A percentile compares a stretch with the other conserved stretches of the same genome.
These are phyloP conservation scores for Drosophila simulans DNA, from an alignment of 1,140 invertebrate genomes.

Conservation along the genomic window DNA sequence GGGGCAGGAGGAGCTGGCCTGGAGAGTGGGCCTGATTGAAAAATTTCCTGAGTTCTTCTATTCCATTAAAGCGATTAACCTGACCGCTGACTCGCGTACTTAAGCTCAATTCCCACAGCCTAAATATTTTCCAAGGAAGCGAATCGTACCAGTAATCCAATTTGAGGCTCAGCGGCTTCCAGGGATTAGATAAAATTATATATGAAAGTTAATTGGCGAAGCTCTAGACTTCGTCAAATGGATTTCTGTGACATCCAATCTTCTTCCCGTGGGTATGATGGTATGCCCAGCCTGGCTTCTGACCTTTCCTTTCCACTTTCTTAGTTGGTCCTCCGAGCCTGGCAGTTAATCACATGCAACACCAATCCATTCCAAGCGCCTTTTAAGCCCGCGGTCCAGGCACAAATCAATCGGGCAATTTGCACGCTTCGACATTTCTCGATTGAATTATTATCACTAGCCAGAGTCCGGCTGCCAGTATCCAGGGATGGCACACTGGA, in stretches of 20 bases:
- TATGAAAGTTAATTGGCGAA: too few species aligned
- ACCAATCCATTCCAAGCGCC: slow-evolving; percentile 78
- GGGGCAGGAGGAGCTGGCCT: background rate
- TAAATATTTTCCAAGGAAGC: background rate
- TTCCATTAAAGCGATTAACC: background rate
- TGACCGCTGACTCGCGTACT: slow-evolving; percentile 1
- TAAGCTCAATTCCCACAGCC: slow-evolving; percentile 17
- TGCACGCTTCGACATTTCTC: slow-evolving; percentile 79
- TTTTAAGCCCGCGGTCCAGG: slow-evolving; percentile 63
- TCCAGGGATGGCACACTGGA: slow-evolving; percentile 14
- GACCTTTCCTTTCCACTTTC: background rate
- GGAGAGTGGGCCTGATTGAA: slow-evolving; percentile 39
- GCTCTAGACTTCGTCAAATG: too few species aligned
- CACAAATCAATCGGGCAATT: slow-evolving; percentile 68
- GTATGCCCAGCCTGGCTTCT: background rate
- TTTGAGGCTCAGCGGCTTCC: background rate
- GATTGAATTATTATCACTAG: slow-evolving; percentile 79
- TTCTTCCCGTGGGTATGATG: too few species aligned
- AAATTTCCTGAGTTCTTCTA: slow-evolving; percentile 32
- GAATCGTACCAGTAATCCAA: background rate
- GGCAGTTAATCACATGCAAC: slow-evolving; percentile 69
- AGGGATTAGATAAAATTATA: background rate
- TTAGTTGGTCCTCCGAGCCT: background rate
- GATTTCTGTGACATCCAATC: too few species aligned
- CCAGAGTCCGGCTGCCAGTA: slow-evolving; percentile 34